phyloP scores from a whole-genome alignment of 2,797 vertebrate genomes.

The Peromyscus aztecus region DNA sequence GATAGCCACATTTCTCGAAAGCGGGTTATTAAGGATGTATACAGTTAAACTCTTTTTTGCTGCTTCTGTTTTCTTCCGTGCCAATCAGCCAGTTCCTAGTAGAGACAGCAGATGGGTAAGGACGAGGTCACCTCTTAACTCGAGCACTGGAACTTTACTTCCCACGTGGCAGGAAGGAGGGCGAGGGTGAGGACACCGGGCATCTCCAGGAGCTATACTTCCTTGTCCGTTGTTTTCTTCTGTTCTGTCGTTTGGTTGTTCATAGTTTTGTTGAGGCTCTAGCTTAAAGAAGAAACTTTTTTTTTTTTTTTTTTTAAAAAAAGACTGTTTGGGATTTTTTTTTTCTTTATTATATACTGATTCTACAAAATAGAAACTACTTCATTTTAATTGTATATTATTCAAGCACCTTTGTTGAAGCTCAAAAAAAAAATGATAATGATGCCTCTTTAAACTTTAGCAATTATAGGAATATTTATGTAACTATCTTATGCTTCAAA shows the following conservation, averaged over 20 bases:
- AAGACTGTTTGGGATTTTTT: constrained; percentile 87
- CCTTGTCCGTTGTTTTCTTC: constrained; percentile 86
- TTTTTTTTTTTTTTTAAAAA: constrained; percentile 49
- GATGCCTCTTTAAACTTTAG: constrained; percentile 93
- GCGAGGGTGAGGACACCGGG: constrained; percentile 86
- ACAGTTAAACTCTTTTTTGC: constrained; percentile 91
- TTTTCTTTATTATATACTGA: constrained; percentile 91
- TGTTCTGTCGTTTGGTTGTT: constrained; percentile 87
- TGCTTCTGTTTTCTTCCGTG: constrained; percentile 91
- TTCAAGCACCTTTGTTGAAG: constrained; percentile 95
- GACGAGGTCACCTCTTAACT: constrained; percentile 85
- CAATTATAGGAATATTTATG: constrained; percentile 95
- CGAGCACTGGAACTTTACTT: constrained; percentile 90
- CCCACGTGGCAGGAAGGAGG: constrained; percentile 85
- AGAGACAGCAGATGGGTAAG: constrained; percentile 87
- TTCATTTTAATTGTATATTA: constrained; percentile 94
- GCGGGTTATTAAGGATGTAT: constrained; percentile 89
- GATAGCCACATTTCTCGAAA: constrained; percentile 85
- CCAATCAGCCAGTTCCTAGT: constrained; percentile 89
- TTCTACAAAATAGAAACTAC: constrained; percentile 92
- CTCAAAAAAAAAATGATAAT: constrained; percentile 89
- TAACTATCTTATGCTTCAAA: constrained; percentile 94
- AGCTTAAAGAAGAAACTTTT: constrained; percentile 86
- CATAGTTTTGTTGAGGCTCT: constrained; percentile 89
- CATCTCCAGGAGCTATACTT: constrained; percentile 87